phyloP scores from a whole-genome alignment of 1,140 invertebrate genomes.

The Chironomus tepperi region DNA sequence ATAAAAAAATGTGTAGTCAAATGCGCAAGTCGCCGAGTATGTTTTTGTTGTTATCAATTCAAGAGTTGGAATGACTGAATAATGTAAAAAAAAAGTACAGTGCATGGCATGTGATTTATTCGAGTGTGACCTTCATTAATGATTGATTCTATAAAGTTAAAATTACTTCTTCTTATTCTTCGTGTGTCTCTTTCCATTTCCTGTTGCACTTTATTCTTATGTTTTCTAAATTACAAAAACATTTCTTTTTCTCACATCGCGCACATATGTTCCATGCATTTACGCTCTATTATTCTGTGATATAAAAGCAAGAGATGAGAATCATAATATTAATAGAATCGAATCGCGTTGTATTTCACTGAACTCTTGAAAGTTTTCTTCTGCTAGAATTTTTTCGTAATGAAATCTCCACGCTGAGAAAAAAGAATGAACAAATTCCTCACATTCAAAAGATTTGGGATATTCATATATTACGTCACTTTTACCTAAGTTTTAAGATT shows the following conservation, averaged over 20 bases:
- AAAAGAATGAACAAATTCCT: too few relatives aligned
- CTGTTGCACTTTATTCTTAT: constrained; percentile 5
- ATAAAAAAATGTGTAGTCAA: neutral
- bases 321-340: too few relatives aligned
- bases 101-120: neutral
- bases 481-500: too few relatives aligned
- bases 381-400: too few relatives aligned
- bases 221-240: neutral
- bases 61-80: neutral
- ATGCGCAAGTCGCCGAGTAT: neutral
- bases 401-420: too few relatives aligned
- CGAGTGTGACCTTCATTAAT: neutral
- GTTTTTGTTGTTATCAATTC: constrained; percentile 15
- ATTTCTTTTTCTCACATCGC: too few relatives aligned
- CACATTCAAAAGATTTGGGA: too few relatives aligned
- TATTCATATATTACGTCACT: too few relatives aligned
- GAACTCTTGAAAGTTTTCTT: too few relatives aligned
- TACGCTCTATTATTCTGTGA: neutral
- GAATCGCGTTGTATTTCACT: too few relatives aligned
- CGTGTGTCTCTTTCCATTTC: neutral
- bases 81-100: neutral
- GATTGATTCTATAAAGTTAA: neutral
- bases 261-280: too few relatives aligned
- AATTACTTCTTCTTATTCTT: neutral
- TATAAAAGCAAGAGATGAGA: neutral